These are phyloP conservation scores for Euphonia xanthogaster DNA, from an alignment of 2,797 vertebrate species.

Conservation along the genomic window DNA sequence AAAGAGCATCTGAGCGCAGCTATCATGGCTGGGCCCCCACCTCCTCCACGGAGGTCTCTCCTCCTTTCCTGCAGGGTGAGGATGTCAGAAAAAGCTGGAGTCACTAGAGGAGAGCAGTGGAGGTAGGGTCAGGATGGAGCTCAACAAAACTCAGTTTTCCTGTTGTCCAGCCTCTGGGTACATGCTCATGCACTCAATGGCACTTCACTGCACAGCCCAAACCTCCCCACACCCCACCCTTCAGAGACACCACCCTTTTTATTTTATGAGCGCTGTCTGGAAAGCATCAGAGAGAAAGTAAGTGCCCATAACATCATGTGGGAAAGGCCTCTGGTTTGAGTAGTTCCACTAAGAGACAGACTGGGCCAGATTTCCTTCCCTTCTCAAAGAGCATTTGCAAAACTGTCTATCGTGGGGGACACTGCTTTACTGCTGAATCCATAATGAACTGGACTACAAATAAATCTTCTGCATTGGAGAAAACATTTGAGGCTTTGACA, in stretches of 20 bases:
- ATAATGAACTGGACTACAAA: background rate
- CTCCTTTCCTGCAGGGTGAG: background rate
- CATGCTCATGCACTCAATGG: accelerated
- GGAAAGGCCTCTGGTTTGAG: background rate
- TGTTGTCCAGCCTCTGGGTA: background rate
- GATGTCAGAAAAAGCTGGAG: background rate
- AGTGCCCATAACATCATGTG: background rate
- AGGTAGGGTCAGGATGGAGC: background rate
- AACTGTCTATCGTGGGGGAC: background rate
- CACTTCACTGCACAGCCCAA: background rate
- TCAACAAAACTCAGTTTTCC: background rate
- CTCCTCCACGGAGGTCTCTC: background rate
- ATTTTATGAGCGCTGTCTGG: background rate
- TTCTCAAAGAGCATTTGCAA: background rate
- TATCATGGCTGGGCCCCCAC: accelerated
- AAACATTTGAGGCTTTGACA: background rate
- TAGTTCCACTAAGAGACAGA: background rate
- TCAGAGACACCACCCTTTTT: background rate
- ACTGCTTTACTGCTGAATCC: background rate
- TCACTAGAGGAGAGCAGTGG: background rate
- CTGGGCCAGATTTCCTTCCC: background rate
- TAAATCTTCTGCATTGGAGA: accelerated
- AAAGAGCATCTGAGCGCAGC: background rate
- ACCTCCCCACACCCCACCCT: background rate
- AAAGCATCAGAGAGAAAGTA: background rate